Conservation (phyloP, 2,113 vertebrate genomes). For the Rattus norvegicus region GRCr8 NC_086024.1:80820001-80820500, state of each 20-base stretch:
- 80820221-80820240: slow-evolving; percentile 77
- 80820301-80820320: slow-evolving; percentile 51
- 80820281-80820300: slow-evolving; percentile 26
- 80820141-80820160: slow-evolving; percentile 39
- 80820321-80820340: slow-evolving; percentile 19
- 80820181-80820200: background rate
- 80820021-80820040: background rate
- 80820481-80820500: slow-evolving; percentile 7
- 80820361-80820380: slow-evolving; percentile 58
- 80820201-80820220: slow-evolving; percentile 62
- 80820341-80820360: slow-evolving; percentile 25
- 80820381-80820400: slow-evolving; percentile 52
- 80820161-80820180: slow-evolving; percentile 17
- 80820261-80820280: slow-evolving; percentile 52
- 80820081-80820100: background rate
- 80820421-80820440: slow-evolving; percentile 45
- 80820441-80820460: background rate
- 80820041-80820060: slow-evolving; percentile 35
- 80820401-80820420: slow-evolving; percentile 31
- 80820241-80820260: slow-evolving; percentile 67
- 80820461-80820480: background rate
- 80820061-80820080: background rate
- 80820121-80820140: background rate
- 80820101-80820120: background rate
- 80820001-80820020: background rate